A percentile compares a stretch with the other conserved stretches of the same genome.
These are phyloP conservation scores for Jordanella pulchra DNA, from an alignment of 2,797 vertebrate genomes.

Conservation along the genomic window DNA sequence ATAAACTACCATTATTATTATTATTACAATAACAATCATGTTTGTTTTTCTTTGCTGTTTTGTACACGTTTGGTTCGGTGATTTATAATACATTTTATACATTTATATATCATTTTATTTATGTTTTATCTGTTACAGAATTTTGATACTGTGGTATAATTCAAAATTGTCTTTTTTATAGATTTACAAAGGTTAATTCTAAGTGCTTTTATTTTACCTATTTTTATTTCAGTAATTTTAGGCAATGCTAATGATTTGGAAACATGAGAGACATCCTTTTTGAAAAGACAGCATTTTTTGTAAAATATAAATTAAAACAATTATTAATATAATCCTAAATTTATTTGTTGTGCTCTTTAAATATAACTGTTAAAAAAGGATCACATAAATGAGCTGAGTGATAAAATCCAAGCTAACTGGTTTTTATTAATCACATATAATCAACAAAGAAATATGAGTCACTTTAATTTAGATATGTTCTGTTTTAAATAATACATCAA, in stretches of 20 bases:
- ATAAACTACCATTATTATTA: background rate
- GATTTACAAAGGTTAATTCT: background rate
- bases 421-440: background rate
- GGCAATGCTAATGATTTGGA: background rate
- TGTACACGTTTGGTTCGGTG: too few species aligned
- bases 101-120: background rate
- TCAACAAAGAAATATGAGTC: too few species aligned
- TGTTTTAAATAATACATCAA: background rate
- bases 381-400: too few species aligned
- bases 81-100: too few species aligned
- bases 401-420: background rate
- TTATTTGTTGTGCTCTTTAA: background rate
- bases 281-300: background rate
- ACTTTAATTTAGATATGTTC: too few species aligned
- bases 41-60: too few species aligned
- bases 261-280: background rate
- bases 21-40: background rate
- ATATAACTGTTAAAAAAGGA: background rate
- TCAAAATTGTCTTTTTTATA: background rate
- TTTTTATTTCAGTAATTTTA: background rate
- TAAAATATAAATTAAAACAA: background rate
- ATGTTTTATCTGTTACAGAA: background rate
- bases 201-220: background rate
- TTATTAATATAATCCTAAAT: background rate
- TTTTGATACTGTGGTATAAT: background rate